Conservation (phyloP, 92 coral and sea anemone genomes). For the Epizoanthus illoricatus region DNA sequence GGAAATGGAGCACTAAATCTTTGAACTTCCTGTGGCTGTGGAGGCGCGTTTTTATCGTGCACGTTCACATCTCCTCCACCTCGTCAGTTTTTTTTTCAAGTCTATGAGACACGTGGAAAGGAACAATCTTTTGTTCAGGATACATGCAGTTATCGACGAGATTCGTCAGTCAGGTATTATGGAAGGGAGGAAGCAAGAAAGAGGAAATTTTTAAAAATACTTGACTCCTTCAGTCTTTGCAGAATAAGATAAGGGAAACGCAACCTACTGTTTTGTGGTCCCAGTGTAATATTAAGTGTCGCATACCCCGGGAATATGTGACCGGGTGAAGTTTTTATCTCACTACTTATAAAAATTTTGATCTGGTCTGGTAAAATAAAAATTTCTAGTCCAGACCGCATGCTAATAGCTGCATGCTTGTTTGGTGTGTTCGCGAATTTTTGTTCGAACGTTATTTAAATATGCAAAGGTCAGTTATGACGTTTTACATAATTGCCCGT, state of each 20-base stretch:
- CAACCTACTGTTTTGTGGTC: slow-evolving; percentile 1
- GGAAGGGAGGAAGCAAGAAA: not conserved
- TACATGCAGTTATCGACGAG: not conserved
- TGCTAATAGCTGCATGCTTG: not conserved
- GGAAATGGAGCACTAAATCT: slow-evolving; percentile 5
- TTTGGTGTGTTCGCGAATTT: slow-evolving; percentile 25
- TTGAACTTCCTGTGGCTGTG: too few relatives aligned
- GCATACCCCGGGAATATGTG: not conserved
- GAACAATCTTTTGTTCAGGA: not conserved
- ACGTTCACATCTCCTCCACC: too few relatives aligned
- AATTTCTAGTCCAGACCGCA: slow-evolving; percentile 5
- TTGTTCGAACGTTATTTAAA: slow-evolving; percentile 44
- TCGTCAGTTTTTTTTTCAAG: too few relatives aligned
- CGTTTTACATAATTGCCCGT: slow-evolving; percentile 64
- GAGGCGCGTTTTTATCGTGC: too few relatives aligned
- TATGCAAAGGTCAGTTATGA: slow-evolving; percentile 85
- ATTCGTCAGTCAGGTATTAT: not conserved
- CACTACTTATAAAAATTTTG: not conserved
- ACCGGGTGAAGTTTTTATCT: not conserved
- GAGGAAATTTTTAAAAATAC: not conserved
- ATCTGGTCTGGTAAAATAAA: slow-evolving; percentile 13
- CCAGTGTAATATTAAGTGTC: not conserved
- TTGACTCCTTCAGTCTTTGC: not conserved
- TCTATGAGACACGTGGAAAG: too few relatives aligned
- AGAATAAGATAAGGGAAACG: not conserved